Conservation (phyloP, 1,140 invertebrate species). For the Aphidius ervi region DNA sequence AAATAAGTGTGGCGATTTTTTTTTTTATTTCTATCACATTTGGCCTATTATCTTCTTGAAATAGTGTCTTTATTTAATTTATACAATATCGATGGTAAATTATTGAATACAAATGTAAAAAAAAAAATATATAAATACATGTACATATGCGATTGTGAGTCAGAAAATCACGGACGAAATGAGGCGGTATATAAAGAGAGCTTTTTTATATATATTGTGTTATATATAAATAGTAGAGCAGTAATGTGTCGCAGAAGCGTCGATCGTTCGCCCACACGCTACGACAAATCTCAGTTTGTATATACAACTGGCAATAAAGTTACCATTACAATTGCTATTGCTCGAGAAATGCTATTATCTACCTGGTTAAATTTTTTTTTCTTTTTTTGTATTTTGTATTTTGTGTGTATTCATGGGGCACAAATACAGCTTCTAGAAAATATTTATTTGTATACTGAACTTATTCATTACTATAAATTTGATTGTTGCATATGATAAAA, state of each 20-base stretch:
- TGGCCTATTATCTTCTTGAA: constrained; percentile 1
- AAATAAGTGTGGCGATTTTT: constrained; percentile 14
- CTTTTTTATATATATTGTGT: background rate
- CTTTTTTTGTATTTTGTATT: no score
- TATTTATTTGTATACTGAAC: no score
- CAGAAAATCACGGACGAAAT: no score
- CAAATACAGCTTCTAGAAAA: no score
- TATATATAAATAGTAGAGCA: background rate
- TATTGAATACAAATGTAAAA: no score
- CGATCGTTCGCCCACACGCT: constrained; percentile 20
- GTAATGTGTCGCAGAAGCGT: constrained; percentile 7
- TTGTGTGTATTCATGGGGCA: no score
- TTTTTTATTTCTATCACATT: constrained; percentile 7
- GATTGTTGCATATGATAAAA: no score
- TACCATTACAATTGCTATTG: constrained; percentile 17
- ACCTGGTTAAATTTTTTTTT: background rate
- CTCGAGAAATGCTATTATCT: constrained; percentile 14
- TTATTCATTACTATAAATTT: no score
- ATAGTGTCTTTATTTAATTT: no score
- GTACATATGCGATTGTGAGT: background rate
- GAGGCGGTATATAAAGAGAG: background rate
- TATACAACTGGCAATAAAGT: constrained; percentile 10
- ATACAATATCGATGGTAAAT: no score
- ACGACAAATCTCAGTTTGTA: constrained; percentile 9
- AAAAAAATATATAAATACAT: no score